Evolutionary conservation across 1,140 invertebrate genomes (phyloP).

Genomic region (Drosophila subpulchrella): DNA sequence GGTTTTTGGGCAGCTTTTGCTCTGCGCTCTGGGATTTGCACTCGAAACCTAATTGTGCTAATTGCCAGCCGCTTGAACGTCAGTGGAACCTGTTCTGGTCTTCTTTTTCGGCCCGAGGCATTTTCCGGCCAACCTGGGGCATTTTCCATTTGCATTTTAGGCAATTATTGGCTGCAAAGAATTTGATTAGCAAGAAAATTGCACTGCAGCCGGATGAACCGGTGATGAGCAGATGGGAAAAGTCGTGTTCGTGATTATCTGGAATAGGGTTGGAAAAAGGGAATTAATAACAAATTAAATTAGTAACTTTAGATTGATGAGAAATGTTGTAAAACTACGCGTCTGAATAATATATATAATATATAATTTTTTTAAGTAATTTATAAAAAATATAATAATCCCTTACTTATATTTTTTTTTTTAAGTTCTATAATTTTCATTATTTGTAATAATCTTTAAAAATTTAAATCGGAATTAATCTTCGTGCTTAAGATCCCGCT

Average conservation of each 20-base stretch:
- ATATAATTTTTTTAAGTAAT: too few species aligned
- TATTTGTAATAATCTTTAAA: too few species aligned
- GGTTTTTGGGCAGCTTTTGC: constrained; percentile 26
- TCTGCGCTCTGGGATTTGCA: constrained; percentile 80
- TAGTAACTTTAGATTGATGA: not conserved
- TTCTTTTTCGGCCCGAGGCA: constrained; percentile 38
- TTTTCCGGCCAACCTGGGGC: constrained; percentile 20
- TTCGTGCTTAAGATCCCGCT: not conserved
- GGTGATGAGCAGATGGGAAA: constrained; percentile 18
- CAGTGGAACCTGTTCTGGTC: constrained; percentile 11
- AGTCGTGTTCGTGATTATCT: constrained; percentile 23
- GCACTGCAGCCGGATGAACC: constrained; percentile 23
- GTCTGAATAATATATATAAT: too few species aligned
- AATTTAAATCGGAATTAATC: not conserved
- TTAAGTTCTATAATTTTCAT: too few species aligned
- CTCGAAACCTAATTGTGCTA: constrained; percentile 84
- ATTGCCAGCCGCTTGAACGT: constrained; percentile 63
- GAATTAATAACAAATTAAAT: not conserved
- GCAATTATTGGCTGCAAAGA: constrained; percentile 76
- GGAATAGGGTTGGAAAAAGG: not conserved
- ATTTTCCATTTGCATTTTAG: constrained; percentile 79
- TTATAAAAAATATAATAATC: too few species aligned
- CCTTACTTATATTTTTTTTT: too few species aligned
- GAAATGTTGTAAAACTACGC: too few species aligned
- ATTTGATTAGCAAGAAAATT: constrained; percentile 76